Evolutionary conservation across 2,113 vertebrate species (phyloP).

Genomic region (Chamaea fasciata): DNA sequence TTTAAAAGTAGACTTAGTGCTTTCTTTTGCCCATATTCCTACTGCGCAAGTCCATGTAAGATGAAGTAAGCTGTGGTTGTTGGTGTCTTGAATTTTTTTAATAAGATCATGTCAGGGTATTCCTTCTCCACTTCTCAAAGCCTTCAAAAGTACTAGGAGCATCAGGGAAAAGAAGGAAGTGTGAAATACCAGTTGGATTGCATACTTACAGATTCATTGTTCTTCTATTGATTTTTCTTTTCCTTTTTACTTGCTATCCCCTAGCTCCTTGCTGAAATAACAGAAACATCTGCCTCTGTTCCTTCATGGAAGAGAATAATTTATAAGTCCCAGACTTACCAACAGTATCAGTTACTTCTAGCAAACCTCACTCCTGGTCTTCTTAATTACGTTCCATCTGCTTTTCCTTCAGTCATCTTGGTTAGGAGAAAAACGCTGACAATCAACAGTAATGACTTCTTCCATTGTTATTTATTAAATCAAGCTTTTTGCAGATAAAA

Average conservation of each 20-base stretch:
- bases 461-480: conserved; percentile 59
- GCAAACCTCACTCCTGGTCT: conserved; percentile 56
- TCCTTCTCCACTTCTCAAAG: background rate
- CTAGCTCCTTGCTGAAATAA: conserved; percentile 45
- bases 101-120: background rate
- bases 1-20: background rate
- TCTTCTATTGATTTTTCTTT: background rate
- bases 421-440: conserved; percentile 53
- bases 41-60: background rate
- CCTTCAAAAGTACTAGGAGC: background rate
- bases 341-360: conserved; percentile 68
- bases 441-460: conserved; percentile 60
- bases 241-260: conserved; percentile 12
- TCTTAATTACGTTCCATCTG: conserved; percentile 75
- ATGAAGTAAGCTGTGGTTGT: background rate
- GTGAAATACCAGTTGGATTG: background rate
- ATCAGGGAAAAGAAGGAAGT: background rate
- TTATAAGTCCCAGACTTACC: conserved; percentile 71
- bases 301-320: conserved; percentile 26
- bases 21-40: background rate
- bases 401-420: conserved; percentile 54
- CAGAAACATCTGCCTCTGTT: conserved; percentile 64
- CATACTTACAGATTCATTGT: background rate
- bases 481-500: conserved; percentile 19
- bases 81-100: background rate